Base-by-base conservation (phyloP, 2,113 vertebrate genomes). In the Sebastes fasciatus region DNA sequence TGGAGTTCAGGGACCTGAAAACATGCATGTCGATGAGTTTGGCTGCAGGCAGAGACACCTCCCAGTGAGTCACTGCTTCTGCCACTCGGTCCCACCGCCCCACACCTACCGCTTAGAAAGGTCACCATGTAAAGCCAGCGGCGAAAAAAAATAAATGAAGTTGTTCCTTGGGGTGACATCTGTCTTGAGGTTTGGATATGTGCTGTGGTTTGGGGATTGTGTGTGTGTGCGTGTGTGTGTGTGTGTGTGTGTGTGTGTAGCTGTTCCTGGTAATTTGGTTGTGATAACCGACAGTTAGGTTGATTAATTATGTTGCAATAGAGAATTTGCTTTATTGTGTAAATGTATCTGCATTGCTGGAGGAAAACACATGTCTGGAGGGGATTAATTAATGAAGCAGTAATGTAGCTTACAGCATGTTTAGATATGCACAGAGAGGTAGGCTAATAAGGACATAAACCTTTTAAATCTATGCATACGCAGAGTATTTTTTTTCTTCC, bases 1-100 rank as follows among this genome's bases (percentile, higher is more conserved):
- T 34, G 51, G 17, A 65, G 85, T 79, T 72, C 34, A 43, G 79
- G 82, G 82, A 86, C 86, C 19, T 80, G 23, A 66, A 73, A 82
- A 89, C 87, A 74, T 85, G 83, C 75, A 90, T 88, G 85, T 77
- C 11, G 66, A 91, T 91, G 85, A 80, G 72, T 80, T 85, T 81
- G 46, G 88, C 90, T 88, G 74, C 64, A 66, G 83, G 91, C 80
- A 4, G 61, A 81, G 21, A 85, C 83, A 70, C 76, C 78, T 89
- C 83, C 80, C 82, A 80, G 64, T 63, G 87, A 88, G 73, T 61
- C 74, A 43, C 19, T 74, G 60, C 19, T 79, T 49, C 69, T 54
- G 70, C 63, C 79, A 61, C 77, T 80, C 48, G 10, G 21, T 74
- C 76, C 76, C 82, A 48, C 6, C 0, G n/a, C 90, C 71, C 66